Evolutionary conservation across 2,888 invertebrate species (phyloP), one percentile per base, ranked within the genome.

Genomic region (Terebella lapidaria): DNA sequence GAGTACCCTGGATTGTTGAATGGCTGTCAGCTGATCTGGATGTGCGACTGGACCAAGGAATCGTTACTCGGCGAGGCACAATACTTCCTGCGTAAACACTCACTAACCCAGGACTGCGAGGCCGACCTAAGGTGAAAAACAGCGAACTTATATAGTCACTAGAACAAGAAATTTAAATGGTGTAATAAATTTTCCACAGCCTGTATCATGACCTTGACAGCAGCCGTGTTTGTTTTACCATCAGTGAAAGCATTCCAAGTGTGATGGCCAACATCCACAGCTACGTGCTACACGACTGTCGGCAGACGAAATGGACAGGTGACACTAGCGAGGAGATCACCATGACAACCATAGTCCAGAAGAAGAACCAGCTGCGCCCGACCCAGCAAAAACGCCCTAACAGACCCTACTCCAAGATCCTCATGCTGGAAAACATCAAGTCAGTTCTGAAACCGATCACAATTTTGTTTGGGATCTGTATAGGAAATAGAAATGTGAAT

Each of bases 31-130:
- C 71, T 79, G 47, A 74, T 74, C 66, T 79, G 77, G 74, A 70
- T 80, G 71, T 75, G 75, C 71, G 79, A 79, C 67, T 80, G 79
- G 79, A 74, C 76, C 2, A 73, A 76, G 60, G 75, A 76, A 53
- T 67, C 75, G 2, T 67, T 79, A 54, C 65, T 75, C 28, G 72
- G 73, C 28, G 79, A 79, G 56, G 78, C 80, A 1, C 67, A 71
- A 26, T 77, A 79, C 65, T 80, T 74, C 66, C 71, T 79, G 57
- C 70, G 71, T 53, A 72, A 72, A 56, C 64, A 71, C 61, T 71
- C 72, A 54, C 70, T 76, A 4, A 71, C 72, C 25, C 73, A 74
- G 60, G 75, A 76, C 57, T 75, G 75, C 67, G 74, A 75, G 59
- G 29, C 20, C n/a, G 73, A 76, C 56, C 68, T 75, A 45, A 71